phyloP scores from a whole-genome alignment of 2,888 invertebrate species.

The Sycophila texana region DNA sequence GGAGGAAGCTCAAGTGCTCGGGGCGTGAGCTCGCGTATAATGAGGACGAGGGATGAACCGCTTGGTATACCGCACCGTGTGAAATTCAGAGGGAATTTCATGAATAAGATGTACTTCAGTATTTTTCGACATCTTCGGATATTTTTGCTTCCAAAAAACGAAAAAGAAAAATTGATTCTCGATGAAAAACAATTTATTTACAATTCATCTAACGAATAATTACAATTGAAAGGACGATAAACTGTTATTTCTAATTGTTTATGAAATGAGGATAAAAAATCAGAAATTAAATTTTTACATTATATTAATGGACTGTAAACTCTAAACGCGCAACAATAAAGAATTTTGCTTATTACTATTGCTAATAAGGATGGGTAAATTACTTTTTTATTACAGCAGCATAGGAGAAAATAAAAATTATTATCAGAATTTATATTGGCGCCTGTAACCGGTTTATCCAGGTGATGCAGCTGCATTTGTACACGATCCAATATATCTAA shows the following conservation, averaged over 20 bases:
- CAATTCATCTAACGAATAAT: no score
- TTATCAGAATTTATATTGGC: conserved; percentile 45
- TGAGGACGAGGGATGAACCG: conserved; percentile 29
- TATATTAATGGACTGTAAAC: neutral
- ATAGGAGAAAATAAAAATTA: conserved; percentile 13
- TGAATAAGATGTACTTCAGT: neutral
- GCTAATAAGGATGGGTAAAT: conserved; percentile 34
- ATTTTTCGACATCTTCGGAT: neutral
- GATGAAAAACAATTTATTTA: no score
- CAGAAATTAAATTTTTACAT: no score
- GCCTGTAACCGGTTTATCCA: conserved; percentile 43
- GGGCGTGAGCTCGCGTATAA: conserved; percentile 45
- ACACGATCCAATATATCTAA: conserved; percentile 32
- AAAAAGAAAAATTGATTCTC: no score
- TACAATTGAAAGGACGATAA: no score
- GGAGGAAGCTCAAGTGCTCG: neutral
- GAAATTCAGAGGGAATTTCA: conserved; percentile 22
- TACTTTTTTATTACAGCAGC: conserved; percentile 33
- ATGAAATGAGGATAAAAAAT: no score
- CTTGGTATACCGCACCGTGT: neutral
- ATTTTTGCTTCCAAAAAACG: no score
- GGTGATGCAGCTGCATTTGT: conserved; percentile 28
- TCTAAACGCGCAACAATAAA: conserved; percentile 5
- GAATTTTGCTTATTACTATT: conserved; percentile 1
- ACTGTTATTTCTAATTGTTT: no score